A percentile compares a stretch with the other conserved stretches of the same genome.
Evolutionary conservation across 1,140 invertebrate genomes (phyloP).

Genomic region (Teleogryllus occipitalis): DNA sequence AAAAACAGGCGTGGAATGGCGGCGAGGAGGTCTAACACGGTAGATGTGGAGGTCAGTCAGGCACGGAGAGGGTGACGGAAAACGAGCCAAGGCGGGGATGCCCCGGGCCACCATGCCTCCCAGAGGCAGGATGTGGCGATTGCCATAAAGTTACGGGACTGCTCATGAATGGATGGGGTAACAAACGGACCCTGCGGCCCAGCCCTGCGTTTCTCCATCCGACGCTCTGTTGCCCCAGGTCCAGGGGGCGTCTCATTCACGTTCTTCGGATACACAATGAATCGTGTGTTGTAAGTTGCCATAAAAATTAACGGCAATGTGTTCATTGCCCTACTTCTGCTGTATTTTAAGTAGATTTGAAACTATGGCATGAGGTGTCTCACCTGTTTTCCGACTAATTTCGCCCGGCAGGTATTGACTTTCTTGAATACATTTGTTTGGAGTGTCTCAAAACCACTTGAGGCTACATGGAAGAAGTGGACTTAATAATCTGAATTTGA

Average conservation of each 20-base stretch:
- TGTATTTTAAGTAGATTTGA: background rate
- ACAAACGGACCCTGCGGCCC: background rate
- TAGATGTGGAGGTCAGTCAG: no score
- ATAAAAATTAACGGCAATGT: background rate
- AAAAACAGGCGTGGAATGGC: background rate
- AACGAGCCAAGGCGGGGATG: background rate
- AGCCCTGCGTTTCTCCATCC: background rate
- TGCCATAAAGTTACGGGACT: background rate
- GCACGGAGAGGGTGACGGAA: no score
- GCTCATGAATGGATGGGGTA: background rate
- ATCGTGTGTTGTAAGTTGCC: background rate
- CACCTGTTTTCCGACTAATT: no score
- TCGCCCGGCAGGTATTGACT: no score
- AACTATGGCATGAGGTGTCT: no score
- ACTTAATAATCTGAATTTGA: no score
- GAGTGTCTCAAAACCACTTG: no score
- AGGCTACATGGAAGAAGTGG: no score
- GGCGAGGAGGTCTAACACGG: no score
- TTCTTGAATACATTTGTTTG: no score
- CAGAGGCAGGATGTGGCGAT: background rate
- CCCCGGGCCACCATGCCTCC: background rate
- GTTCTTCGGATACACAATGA: background rate
- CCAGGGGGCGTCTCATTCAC: background rate
- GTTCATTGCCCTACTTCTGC: background rate
- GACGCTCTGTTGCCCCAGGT: no score